These are phyloP conservation scores for Catostylus mosaicus DNA, from an alignment of 30 jellyfish, hydroid and myxozoan species.

Conservation along the genomic window DNA sequence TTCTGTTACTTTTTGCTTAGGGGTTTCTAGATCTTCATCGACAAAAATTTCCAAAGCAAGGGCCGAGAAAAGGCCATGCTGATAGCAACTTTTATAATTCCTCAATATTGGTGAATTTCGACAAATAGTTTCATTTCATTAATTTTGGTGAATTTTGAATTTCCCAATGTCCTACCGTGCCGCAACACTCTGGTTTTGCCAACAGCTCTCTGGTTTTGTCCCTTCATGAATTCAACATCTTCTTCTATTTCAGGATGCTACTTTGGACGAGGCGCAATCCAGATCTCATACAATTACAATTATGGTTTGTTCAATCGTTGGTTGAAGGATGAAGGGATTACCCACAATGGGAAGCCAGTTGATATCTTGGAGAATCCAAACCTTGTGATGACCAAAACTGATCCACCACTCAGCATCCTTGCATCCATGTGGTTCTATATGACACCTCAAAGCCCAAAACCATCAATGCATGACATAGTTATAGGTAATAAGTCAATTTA, in stretches of 20 bases:
- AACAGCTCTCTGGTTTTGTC: too few relatives aligned
- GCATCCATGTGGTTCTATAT: conserved; percentile 96
- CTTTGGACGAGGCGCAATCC: conserved; percentile 96
- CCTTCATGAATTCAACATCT: not conserved
- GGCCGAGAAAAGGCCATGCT: too few relatives aligned
- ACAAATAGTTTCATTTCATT: too few relatives aligned
- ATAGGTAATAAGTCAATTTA: conserved; percentile 63
- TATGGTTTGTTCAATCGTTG: conserved; percentile 89
- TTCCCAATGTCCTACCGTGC: too few relatives aligned
- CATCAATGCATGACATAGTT: conserved; percentile 95
- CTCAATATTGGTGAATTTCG: too few relatives aligned
- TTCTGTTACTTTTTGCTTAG: too few relatives aligned
- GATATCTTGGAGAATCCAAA: conserved; percentile 80
- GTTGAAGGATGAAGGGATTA: conserved; percentile 83
- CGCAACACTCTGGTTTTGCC: too few relatives aligned
- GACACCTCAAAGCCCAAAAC: conserved; percentile 98
- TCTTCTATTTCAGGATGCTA: conserved; percentile 76
- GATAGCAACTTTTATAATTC: too few relatives aligned
- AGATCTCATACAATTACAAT: conserved; percentile 89
- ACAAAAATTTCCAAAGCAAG: too few relatives aligned
- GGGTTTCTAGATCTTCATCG: too few relatives aligned
- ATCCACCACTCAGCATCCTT: conserved; percentile 93
- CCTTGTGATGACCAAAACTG: conserved; percentile 89
- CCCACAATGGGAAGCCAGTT: conserved; percentile 85
- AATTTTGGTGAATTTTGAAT: too few relatives aligned